phyloP scores from a whole-genome alignment of 2,888 invertebrate genomes.

The Drosophila gaucha region DNA sequence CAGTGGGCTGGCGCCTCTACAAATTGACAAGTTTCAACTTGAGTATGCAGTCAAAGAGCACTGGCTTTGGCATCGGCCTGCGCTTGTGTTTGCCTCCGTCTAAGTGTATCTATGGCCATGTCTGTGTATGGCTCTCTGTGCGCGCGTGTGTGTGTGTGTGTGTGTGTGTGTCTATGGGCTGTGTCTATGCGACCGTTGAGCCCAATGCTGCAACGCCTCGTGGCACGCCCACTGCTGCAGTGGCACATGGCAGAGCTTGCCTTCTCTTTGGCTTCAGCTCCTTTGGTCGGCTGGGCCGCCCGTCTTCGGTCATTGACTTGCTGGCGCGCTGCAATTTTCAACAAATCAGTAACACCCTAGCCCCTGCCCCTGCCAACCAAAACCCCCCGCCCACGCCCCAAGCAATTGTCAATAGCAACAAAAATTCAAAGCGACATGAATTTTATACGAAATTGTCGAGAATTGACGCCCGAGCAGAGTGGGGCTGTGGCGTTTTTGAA shows the following conservation, averaged over 20 bases:
- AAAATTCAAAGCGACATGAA: slow-evolving; percentile 62
- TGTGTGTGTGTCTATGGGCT: slow-evolving; percentile 22
- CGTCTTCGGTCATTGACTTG: slow-evolving; percentile 68
- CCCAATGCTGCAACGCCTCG: slow-evolving; percentile 44
- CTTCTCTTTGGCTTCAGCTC: slow-evolving; percentile 11
- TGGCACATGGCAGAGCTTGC: slow-evolving; percentile 34
- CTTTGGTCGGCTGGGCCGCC: slow-evolving; percentile 18
- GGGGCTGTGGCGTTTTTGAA: neutral
- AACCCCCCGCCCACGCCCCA: slow-evolving; percentile 3
- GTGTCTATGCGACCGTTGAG: slow-evolving; percentile 34
- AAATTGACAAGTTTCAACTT: slow-evolving; percentile 77
- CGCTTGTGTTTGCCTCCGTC: slow-evolving; percentile 20
- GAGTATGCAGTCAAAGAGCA: slow-evolving; percentile 76
- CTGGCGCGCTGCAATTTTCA: slow-evolving; percentile 65
- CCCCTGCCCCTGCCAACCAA: neutral
- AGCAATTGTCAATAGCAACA: slow-evolving; percentile 74
- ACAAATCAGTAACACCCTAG: slow-evolving; percentile 36
- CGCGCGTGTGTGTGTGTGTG: neutral
- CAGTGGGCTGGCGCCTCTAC: slow-evolving; percentile 46
- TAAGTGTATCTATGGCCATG: slow-evolving; percentile 23
- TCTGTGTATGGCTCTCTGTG: slow-evolving; percentile 7
- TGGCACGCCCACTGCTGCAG: slow-evolving; percentile 53
- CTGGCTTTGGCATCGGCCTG: slow-evolving; percentile 34
- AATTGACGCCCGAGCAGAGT: neutral
- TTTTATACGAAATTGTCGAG: slow-evolving; percentile 32